Evolutionary conservation across 2,113 vertebrate genomes (phyloP).

Genomic region (Calyptomena viridis): DNA sequence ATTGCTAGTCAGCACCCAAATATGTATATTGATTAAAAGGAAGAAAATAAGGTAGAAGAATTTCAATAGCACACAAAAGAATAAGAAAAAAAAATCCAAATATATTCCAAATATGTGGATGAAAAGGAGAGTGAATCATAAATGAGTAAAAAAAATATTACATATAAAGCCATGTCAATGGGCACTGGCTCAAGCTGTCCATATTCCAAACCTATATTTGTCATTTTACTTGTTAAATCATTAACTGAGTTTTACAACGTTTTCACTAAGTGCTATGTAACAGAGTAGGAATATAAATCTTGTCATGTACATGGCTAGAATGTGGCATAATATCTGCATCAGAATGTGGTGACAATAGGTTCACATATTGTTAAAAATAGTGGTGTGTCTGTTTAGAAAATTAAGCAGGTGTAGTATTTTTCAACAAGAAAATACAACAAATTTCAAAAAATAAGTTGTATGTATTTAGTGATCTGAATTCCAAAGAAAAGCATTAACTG

Average conservation of each 20-base stretch:
- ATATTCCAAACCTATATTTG: neutral
- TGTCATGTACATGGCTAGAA: neutral
- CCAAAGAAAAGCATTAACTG: neutral
- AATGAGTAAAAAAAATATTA: neutral
- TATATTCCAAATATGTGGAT: neutral
- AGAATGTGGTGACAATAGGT: neutral
- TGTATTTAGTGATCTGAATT: neutral
- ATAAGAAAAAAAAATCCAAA: neutral
- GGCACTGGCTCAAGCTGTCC: neutral
- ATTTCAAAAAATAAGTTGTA: neutral
- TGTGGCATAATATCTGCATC: neutral
- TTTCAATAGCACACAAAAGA: neutral
- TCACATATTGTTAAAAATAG: neutral
- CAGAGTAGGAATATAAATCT: neutral
- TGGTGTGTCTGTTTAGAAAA: neutral
- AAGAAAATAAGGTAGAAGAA: neutral
- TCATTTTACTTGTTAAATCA: neutral
- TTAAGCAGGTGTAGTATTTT: neutral
- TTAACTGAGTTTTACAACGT: neutral
- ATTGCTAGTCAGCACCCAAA: neutral
- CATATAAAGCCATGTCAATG: neutral
- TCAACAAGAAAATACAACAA: neutral
- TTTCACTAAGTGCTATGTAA: neutral
- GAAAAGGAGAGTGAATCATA: neutral
- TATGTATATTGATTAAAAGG: neutral